Base-by-base conservation (phyloP, 1,140 invertebrate genomes). In the Meloidogyne chitwoodi region DNA sequence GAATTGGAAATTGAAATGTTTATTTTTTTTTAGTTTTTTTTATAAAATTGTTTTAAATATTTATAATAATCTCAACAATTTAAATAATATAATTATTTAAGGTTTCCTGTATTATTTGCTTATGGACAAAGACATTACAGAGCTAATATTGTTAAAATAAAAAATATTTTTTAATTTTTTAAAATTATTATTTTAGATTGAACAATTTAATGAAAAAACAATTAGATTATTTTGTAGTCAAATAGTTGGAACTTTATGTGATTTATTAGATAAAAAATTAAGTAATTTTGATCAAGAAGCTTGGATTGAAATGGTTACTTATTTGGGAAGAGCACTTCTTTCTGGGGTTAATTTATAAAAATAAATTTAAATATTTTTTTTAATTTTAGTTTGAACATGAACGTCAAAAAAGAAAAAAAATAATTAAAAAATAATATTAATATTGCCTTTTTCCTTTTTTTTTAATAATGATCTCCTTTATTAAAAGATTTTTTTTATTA, bases 201-300 rank as follows among this genome's bases (percentile, higher is more conserved):
- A 67, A 48, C 16, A 67, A 24, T 75, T 75, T 63, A 38, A 65
- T 12, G 74, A 75, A 63, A 48, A 69, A 34, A 69, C 74, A 19
- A 70, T 75, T 62, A 26, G 74, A 31, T 44, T 75, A 44, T 75
- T 75, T 69, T 75, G 74, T 48, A 74, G 74, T 48, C 74, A 75
- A 26, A 22, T 75, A 27, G 26, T 75, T 22, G 64, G 71, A 48
- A 75, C 74, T 31, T 62, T 75, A 63, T 74, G 64, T 34, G 74
- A 75, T 63, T 31, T 75, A 63, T 29, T 75, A 34, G 74, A 24
- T 69, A 65, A 74, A 24, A 63, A 75, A 44, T 69, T 75, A 26
- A 68, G 22, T 24, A 24, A 22, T 1, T 31, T 26, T 16, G 64
- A 27, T 26, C 24, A 62, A 34, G 74, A 75, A 27, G 74, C 74